Evolutionary conservation across 2,888 invertebrate species (phyloP), one percentile per base, ranked within the genome.

Genomic region (Glaucopsyche alexis): DNA sequence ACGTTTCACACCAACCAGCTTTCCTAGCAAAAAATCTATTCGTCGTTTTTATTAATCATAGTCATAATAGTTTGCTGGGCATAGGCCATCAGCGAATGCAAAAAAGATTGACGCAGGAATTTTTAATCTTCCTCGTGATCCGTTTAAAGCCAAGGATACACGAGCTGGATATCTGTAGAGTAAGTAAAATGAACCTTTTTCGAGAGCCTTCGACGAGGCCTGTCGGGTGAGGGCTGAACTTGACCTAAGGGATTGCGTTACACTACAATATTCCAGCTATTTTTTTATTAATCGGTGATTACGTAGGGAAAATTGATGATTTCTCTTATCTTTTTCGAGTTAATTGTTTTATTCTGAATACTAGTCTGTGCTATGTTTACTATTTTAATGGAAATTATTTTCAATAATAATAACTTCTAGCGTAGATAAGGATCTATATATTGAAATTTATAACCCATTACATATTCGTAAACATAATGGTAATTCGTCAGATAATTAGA

Each of bases 71-170:
- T 60, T 60, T 60, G 60, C 60, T 55, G 55, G 52, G 11, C 60
- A 29, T 29, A 60, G 60, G 38, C 60, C 60, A 13, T 60, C 60
- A 19, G 4, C 13, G 47, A 13, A 60, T 29, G 60, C 29, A 60
- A 60, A 60, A 60, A 60, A 60, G 60, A 60, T 60, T 60, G 60
- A 60, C 29, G 60, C 60, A 60, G 60, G 60, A 60, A 60, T 60
- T 60, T 60, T 60, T 60, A 60, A 60, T 60, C 60, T 60, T 47
- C 29, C 60, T 55, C 13, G 29, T 60, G 60, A 60, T 38, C 7
- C 11, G 60, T 47, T 11, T 42, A 42, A 13, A 38, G 13, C 60
- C 29, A 13, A 60, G 60, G 60, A 60, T 29, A 60, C 29, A 60
- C 60, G 60, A 60, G 60, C 29, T 9, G 60, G 60, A 29, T 7